Conservation (phyloP, 2,888 invertebrate genomes). For the Clunio marinus region DNA sequence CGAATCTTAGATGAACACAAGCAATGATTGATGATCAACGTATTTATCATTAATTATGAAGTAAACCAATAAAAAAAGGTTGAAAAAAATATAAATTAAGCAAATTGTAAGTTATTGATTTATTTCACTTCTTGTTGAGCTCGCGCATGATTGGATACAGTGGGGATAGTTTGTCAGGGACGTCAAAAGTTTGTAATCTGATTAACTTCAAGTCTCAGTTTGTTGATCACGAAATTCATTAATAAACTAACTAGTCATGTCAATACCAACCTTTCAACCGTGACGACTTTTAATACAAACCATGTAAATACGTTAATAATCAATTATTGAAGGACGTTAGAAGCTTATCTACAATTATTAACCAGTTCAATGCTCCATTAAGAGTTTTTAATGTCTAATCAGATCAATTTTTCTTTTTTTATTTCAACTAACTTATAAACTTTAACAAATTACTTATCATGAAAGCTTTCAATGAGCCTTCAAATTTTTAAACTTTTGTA, state of each 20-base stretch:
- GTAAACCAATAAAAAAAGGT: constrained; percentile 27
- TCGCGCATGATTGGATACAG: background rate
- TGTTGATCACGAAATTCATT: background rate
- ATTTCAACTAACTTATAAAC: background rate
- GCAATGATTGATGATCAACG: constrained; percentile 37
- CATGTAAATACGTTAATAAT: no score
- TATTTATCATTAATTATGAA: constrained; percentile 39
- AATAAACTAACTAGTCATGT: background rate
- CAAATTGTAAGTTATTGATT: constrained; percentile 36
- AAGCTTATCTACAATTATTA: background rate
- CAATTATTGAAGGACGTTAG: constrained; percentile 1
- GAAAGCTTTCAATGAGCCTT: background rate
- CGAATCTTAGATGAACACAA: background rate
- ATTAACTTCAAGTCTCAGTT: background rate
- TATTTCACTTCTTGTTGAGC: background rate
- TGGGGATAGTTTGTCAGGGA: background rate
- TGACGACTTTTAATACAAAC: no score
- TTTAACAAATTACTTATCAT: constrained; percentile 33
- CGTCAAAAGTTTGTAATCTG: background rate
- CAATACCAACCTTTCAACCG: constrained; percentile 11
- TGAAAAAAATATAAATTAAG: constrained; percentile 18
- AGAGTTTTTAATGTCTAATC: constrained; percentile 36
- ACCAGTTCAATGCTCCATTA: constrained; percentile 31
- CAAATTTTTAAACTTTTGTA: background rate
- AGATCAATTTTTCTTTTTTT: constrained; percentile 30